These are phyloP conservation scores for Perizoma flavofasciatum DNA, from an alignment of 2,888 invertebrate species.

Conservation along the genomic window DNA sequence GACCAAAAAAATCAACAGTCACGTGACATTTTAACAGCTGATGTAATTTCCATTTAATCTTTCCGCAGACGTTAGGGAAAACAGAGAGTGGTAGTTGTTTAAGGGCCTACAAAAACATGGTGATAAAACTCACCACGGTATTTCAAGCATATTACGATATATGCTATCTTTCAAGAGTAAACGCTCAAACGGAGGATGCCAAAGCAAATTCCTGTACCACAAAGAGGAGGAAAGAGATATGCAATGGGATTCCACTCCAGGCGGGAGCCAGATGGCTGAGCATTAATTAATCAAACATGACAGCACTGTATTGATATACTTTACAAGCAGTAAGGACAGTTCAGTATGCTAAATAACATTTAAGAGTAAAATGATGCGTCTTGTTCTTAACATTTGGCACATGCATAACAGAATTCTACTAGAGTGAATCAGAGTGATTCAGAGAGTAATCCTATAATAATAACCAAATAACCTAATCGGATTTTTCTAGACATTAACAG, in stretches of 20 bases:
- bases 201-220: conserved; percentile 25
- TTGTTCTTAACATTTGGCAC: too few relatives aligned
- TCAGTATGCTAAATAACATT: neutral
- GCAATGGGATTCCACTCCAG: conserved; percentile 33
- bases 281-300: conserved; percentile 56
- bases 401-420: too few relatives aligned
- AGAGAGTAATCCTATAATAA: too few relatives aligned
- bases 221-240: conserved; percentile 32
- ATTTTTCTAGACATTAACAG: too few relatives aligned
- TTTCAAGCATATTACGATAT: conserved; percentile 1
- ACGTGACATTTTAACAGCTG: too few relatives aligned
- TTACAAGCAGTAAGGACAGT: conserved; percentile 1
- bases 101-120: neutral
- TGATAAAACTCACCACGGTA: neutral
- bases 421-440: too few relatives aligned
- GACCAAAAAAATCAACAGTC: too few relatives aligned
- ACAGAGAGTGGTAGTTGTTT: too few relatives aligned
- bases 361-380: too few relatives aligned
- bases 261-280: conserved; percentile 35
- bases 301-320: conserved; percentile 16
- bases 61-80: too few relatives aligned
- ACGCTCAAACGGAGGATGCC: conserved; percentile 18
- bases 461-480: too few relatives aligned
- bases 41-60: too few relatives aligned
- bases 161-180: conserved; percentile 10